Base-by-base conservation (phyloP, 2,797 vertebrate genomes). In the Atherinosoma microstoma region DNA sequence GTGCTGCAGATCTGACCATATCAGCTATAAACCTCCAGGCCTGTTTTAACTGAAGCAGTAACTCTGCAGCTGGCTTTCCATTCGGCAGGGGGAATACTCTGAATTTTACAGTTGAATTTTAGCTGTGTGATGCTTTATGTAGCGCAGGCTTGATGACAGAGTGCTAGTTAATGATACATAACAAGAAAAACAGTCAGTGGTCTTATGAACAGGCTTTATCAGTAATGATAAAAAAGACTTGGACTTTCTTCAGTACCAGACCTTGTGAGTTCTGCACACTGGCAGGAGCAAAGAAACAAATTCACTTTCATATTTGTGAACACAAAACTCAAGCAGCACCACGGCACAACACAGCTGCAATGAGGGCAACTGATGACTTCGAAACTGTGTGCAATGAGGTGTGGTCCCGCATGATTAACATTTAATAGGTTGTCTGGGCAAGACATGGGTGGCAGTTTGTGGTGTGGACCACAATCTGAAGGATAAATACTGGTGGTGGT, bases 91-190 rank as follows among this genome's bases (percentile, higher is more conserved):
- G 58, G 7, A 72, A 76, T 67, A 22, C 49, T 74, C 47, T 70
- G 38, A 77, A 76, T 77, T 57, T 76, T 58, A 24, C 65, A 67
- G 79, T 53, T n/a, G n/a, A n/a, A n/a, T n/a, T n/a, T n/a, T n/a
- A 61, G 54, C 40, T 64, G 49, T 59, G 20, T 71, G 78, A 78
- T 5, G 10, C 42, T 79, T 80, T 82, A 69, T 64, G 15, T 66
- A 24, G 64, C 61, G 73, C 64, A 12, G 58, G 62, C 63, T 63
- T 53, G 62, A 54, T 83, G 74, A n/a, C 57, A 62, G 73, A 47
- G 56, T 53, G 67, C 84, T 89, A 63, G 92, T 93, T 93, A 93
- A 92, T 94, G 87, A 93, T 92, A 91, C 77, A 93, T 90, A 76
- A 84, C 73, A 86, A 59, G 73, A 71, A 87, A 82, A 92, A 88